Evolutionary conservation across 1,140 invertebrate species (phyloP).

Genomic region (Bombus terrestris): DNA sequence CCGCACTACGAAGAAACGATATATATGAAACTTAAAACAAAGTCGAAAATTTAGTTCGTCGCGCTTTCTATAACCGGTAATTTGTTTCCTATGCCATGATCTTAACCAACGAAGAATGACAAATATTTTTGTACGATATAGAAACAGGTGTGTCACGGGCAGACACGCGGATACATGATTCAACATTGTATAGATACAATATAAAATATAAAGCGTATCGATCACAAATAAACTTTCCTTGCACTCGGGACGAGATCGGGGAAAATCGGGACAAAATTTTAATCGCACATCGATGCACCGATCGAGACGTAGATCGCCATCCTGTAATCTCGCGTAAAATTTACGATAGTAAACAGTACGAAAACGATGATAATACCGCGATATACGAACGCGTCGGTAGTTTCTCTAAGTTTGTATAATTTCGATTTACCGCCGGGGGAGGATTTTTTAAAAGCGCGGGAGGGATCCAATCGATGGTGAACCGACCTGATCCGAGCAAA

Average conservation of each 20-base stretch:
- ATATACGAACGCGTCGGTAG: too few species aligned
- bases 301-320: background rate
- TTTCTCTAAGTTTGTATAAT: background rate
- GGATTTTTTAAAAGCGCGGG: background rate
- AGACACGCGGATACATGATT: background rate
- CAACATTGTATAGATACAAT: background rate
- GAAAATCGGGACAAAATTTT: background rate
- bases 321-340: background rate
- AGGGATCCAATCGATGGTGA: background rate
- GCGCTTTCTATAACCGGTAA: background rate
- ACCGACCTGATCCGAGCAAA: too few species aligned
- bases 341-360: background rate
- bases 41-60: background rate
- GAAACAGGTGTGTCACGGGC: too few species aligned
- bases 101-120: background rate
- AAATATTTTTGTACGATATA: background rate
- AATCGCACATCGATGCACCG: background rate
- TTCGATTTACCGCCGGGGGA: too few species aligned
- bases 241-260: too few species aligned
- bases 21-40: background rate
- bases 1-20: too few species aligned
- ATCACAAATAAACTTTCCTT: background rate
- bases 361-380: background rate
- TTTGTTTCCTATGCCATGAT: accelerated
- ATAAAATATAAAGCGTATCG: background rate